A percentile compares a stretch with the other conserved stretches of the same genome.
Evolutionary conservation across 2,888 invertebrate species (phyloP).

Genomic region (Coelopa pilipes): DNA sequence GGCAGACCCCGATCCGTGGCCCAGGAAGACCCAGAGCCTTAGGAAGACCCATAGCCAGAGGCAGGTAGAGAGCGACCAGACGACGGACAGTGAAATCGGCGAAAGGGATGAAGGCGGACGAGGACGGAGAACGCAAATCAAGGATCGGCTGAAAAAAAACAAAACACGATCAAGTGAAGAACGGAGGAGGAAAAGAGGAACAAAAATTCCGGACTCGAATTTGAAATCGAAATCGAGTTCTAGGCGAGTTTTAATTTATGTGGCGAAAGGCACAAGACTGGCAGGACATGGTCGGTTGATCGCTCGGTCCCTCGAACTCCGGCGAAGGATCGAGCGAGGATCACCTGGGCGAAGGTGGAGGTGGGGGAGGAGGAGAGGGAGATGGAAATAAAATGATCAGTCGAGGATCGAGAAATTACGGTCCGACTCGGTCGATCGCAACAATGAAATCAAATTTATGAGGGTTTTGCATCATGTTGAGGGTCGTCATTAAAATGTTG

Average conservation of each 20-base stretch:
- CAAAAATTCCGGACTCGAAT: too few relatives aligned
- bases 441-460: slow-evolving; percentile 29
- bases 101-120: neutral
- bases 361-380: neutral
- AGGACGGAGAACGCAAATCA: slow-evolving; percentile 18
- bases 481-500: neutral
- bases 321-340: neutral
- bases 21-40: too few relatives aligned
- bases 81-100: neutral
- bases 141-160: slow-evolving; percentile 22
- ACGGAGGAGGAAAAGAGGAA: too few relatives aligned
- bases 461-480: slow-evolving; percentile 14
- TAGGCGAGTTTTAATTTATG: slow-evolving; percentile 31
- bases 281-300: neutral
- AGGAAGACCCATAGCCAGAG: neutral
- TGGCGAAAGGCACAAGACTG: neutral
- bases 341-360: neutral
- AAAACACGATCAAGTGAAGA: neutral
- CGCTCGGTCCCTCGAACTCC: slow-evolving; percentile 2
- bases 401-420: slow-evolving; percentile 23
- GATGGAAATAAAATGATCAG: slow-evolving; percentile 16
- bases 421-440: slow-evolving; percentile 6
- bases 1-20: too few relatives aligned
- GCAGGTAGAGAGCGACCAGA: neutral
- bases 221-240: slow-evolving; percentile 6